A percentile compares a stretch with the other conserved stretches of the same genome.
Evolutionary conservation across 92 coral and sea anemone species (phyloP).

Genomic region (Porites lobata): DNA sequence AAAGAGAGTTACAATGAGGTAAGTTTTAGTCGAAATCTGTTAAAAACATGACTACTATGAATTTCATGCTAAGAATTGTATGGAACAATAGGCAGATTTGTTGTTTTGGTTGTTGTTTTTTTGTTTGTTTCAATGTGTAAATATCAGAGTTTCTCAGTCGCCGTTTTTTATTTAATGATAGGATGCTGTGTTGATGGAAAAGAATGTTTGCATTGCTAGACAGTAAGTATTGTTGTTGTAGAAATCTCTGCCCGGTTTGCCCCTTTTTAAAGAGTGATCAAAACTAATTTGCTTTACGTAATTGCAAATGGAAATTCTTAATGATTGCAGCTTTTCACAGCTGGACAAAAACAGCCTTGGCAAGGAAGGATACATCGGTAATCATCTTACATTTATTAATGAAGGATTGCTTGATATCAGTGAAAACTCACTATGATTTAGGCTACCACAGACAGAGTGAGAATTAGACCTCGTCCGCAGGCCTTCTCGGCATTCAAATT

Average conservation of each 20-base stretch:
- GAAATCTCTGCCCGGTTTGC: neutral
- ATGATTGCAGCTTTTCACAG: slow-evolving; percentile 58
- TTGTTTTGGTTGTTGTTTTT: no score
- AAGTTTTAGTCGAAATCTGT: no score
- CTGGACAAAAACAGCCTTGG: slow-evolving; percentile 78
- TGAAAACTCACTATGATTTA: neutral
- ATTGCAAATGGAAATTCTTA: neutral
- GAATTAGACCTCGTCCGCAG: no score
- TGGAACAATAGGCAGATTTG: no score
- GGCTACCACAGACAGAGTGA: neutral
- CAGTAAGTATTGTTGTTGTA: slow-evolving; percentile 70
- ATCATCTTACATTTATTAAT: neutral
- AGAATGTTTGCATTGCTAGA: slow-evolving; percentile 95
- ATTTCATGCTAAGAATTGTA: no score
- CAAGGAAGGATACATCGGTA: slow-evolving; percentile 89
- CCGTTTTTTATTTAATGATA: slow-evolving; percentile 18
- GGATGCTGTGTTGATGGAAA: slow-evolving; percentile 89
- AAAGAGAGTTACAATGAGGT: no score
- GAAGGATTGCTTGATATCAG: no score
- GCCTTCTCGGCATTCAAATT: no score
- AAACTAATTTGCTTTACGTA: neutral
- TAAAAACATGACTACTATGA: no score
- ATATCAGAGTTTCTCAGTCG: neutral
- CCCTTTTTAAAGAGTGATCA: neutral
- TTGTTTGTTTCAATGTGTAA: neutral